Evolutionary conservation across 2,888 invertebrate species (phyloP).

Genomic region (Brachylomia viminalis): DNA sequence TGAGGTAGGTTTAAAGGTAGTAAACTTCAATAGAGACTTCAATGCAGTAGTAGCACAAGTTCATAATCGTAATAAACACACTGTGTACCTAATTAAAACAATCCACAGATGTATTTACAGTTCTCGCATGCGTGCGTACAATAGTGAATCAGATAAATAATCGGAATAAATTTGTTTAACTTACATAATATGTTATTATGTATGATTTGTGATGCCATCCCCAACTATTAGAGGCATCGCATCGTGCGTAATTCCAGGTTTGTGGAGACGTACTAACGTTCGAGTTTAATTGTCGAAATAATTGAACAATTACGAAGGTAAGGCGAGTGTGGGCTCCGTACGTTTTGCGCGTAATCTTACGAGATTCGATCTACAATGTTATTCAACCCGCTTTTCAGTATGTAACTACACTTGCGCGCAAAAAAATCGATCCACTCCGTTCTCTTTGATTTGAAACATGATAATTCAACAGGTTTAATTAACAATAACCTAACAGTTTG

Average conservation of each 20-base stretch:
- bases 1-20: too few relatives aligned
- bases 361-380: slow-evolving; percentile 23
- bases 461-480: too few relatives aligned
- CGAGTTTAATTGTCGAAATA: slow-evolving; percentile 61
- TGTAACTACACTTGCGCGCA: too few relatives aligned
- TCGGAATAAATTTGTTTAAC: slow-evolving; percentile 60
- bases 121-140: slow-evolving; percentile 52
- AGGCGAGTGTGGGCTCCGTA: slow-evolving; percentile 39
- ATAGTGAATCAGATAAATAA: slow-evolving; percentile 38
- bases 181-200: slow-evolving; percentile 63
- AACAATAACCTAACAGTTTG: too few relatives aligned
- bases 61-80: slow-evolving; percentile 6
- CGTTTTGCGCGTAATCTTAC: slow-evolving; percentile 8
- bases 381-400: slow-evolving; percentile 14
- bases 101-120: slow-evolving; percentile 24
- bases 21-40: not conserved
- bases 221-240: slow-evolving; percentile 37
- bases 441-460: too few relatives aligned
- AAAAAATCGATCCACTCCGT: too few relatives aligned
- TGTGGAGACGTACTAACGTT: slow-evolving; percentile 32
- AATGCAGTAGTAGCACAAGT: not conserved
- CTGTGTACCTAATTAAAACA: slow-evolving; percentile 36
- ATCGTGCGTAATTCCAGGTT: slow-evolving; percentile 53
- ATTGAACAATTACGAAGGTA: slow-evolving; percentile 58
- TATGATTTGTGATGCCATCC: slow-evolving; percentile 53